These are phyloP conservation scores for Cryptops parisi DNA, from an alignment of 2,888 invertebrate genomes.

Conservation along the genomic window DNA sequence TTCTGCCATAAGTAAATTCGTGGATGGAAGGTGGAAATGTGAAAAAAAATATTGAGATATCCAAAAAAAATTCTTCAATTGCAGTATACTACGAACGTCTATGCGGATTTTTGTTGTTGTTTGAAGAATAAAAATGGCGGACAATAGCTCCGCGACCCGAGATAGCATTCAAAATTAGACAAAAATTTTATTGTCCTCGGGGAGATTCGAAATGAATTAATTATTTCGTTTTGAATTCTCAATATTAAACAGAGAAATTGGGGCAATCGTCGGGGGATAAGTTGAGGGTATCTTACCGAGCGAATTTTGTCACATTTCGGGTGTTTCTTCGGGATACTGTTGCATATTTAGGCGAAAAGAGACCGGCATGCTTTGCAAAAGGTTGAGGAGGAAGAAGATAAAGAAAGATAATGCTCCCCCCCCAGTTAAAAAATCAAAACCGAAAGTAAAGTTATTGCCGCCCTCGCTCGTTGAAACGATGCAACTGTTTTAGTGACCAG, in stretches of 20 bases:
- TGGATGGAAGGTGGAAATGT: too few species aligned
- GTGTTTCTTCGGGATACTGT: slow-evolving; percentile 13
- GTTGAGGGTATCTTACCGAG: neutral
- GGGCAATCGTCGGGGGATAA: neutral
- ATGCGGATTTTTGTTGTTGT: neutral
- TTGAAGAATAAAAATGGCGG: slow-evolving; percentile 8
- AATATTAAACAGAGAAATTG: slow-evolving; percentile 7
- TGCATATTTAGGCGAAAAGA: too few species aligned
- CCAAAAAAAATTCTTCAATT: neutral
- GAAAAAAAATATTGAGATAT: too few species aligned
- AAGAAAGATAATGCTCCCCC: too few species aligned
- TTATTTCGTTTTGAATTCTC: neutral
- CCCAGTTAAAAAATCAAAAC: too few species aligned
- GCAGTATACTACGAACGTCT: neutral
- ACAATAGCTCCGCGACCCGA: slow-evolving; percentile 11
- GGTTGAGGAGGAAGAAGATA: too few species aligned
- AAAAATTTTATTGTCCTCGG: neutral
- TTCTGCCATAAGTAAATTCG: too few species aligned
- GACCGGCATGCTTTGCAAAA: too few species aligned
- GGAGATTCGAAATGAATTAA: too few species aligned
- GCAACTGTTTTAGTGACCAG: too few species aligned
- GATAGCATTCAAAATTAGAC: neutral
- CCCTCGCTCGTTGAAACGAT: too few species aligned
- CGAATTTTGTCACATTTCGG: slow-evolving; percentile 7
- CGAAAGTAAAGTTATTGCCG: too few species aligned